Conservation (phyloP, 2,113 vertebrate species). For the Rhea pennata region DNA sequence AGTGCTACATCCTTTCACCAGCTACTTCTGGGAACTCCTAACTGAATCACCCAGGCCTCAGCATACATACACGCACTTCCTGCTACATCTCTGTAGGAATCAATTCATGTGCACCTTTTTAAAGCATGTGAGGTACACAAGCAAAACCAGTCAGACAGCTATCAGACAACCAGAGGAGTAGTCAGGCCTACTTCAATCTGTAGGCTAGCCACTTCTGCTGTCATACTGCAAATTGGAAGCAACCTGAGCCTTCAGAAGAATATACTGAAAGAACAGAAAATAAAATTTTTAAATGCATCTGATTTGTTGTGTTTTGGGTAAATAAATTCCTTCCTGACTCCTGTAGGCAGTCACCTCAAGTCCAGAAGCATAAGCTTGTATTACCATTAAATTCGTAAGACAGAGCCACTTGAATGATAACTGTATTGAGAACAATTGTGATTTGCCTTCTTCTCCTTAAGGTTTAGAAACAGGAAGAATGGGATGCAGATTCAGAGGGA, state of each 20-base stretch:
- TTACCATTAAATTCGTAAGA: neutral
- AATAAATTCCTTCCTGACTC: neutral
- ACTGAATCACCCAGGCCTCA: conserved; percentile 19
- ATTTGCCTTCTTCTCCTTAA: neutral
- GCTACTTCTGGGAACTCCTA: conserved; percentile 16
- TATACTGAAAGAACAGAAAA: neutral
- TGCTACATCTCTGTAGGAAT: neutral
- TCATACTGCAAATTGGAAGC: neutral
- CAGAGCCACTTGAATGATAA: accelerated
- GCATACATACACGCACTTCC: neutral
- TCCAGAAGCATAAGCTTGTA: neutral
- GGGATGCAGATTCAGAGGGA: neutral
- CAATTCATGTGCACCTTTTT: neutral
- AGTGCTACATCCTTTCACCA: neutral
- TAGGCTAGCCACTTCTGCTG: neutral
- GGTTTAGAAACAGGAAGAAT: neutral
- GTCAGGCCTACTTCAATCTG: neutral
- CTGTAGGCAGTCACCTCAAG: neutral
- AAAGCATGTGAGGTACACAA: neutral
- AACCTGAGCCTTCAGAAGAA: neutral
- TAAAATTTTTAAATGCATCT: neutral
- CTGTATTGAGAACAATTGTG: neutral
- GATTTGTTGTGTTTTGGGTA: neutral
- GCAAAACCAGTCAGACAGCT: neutral
- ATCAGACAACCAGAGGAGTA: neutral